Evolutionary conservation across 2,797 vertebrate genomes (phyloP).

Genomic region (Muscicapa comitata): DNA sequence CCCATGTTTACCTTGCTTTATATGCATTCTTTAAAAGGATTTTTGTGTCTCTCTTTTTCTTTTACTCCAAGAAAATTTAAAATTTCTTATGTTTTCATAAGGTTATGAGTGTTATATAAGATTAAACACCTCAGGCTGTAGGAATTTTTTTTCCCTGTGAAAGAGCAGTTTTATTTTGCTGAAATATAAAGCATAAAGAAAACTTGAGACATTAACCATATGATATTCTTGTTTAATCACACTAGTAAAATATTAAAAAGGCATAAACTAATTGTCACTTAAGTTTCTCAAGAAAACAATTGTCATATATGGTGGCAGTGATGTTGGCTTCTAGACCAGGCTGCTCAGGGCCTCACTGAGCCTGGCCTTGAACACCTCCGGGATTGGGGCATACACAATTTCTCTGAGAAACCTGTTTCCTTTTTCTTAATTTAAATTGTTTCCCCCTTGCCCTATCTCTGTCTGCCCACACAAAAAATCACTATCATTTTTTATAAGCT

Average conservation of each 20-base stretch:
- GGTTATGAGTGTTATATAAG: background rate
- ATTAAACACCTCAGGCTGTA: background rate
- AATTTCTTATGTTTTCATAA: background rate
- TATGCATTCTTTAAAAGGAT: background rate
- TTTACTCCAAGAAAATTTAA: background rate
- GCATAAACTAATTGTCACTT: background rate
- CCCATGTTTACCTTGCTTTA: background rate
- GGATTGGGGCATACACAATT: rapidly evolving
- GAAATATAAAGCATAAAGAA: background rate
- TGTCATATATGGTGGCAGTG: background rate
- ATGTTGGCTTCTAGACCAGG: background rate
- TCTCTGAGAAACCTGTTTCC: background rate
- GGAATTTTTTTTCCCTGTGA: background rate
- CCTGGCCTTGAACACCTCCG: rapidly evolving
- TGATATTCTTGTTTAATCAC: background rate
- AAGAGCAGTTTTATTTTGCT: background rate
- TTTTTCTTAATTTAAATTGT: background rate
- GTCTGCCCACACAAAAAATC: background rate
- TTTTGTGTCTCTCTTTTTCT: background rate
- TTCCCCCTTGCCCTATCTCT: rapidly evolving
- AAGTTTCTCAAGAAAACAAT: background rate
- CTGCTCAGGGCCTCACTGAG: background rate
- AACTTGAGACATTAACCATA: background rate
- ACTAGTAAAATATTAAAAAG: background rate
- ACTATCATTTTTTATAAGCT: background rate